Base-by-base conservation (phyloP, 2,797 vertebrate species). In the Austrolebias charrua region DNA sequence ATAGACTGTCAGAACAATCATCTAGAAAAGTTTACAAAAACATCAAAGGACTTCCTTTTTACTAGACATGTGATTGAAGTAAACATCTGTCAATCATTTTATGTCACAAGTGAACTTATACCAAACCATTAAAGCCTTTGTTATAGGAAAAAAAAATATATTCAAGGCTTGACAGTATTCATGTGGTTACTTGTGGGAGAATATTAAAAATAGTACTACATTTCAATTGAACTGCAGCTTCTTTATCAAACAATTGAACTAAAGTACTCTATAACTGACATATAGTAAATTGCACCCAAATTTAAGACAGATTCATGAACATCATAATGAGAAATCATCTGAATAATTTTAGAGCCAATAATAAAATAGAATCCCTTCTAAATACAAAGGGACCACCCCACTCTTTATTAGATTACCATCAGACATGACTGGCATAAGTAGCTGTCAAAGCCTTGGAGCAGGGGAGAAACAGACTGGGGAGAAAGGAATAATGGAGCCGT, bases 401-500 rank as follows among this genome's bases (percentile, higher is more conserved):
- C 73, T 45, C 59, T 82, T 86, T 74, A 87, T 81, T 82, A 80
- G 66, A 89, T 86, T 84, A 87, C 76, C 86, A 69, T 79, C 69
- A 83, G 76, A 82, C 71, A 69, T 85, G 82, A 90, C 63, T 85
- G 76, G 83, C 73, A 85, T 68, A 56, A 75, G 78, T 64, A 71
- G 78, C 74, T 81, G 82, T 85, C 79, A 76, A 53, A 71, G 58
- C 71, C n/a, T 14, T 35, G 20, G 68, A 54, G 63, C 54, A 13
- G 18, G 62, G 59, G 67, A 63, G 55, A 71, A 14, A 58, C 43
- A 70, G 63, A 63, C 53, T 9, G 35, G 55, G 63, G 68, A 66
- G 71, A 62, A 46, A 81, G 54, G 60, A 82, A 88, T 82, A 91
- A 91, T 87, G 89, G 84, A 91, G 86, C 76, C 28, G 76, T 92